These are phyloP conservation scores for Glareola pratincola DNA, from an alignment of 2,113 vertebrate genomes.

Conservation along the genomic window DNA sequence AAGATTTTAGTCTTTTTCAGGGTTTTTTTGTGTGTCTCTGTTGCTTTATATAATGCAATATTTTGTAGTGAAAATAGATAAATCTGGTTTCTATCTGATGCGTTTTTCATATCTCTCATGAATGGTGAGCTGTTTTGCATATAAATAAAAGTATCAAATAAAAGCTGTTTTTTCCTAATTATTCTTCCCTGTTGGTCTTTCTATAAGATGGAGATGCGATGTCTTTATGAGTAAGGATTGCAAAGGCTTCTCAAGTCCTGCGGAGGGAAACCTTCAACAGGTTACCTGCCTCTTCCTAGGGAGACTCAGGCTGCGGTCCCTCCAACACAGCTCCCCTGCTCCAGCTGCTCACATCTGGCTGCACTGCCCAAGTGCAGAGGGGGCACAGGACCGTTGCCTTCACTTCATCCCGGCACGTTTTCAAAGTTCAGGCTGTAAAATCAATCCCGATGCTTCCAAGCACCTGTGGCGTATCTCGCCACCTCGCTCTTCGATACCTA, in stretches of 20 bases:
- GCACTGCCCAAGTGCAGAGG: background rate
- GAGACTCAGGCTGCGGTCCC: background rate
- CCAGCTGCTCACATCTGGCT: background rate
- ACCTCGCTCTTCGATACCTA: background rate
- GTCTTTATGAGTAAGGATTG: background rate
- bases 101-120: conserved; percentile 93
- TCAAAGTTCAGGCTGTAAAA: background rate
- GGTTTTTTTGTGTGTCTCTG: conserved; percentile 91
- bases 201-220: background rate
- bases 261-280: background rate
- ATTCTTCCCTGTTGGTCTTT: conserved; percentile 39
- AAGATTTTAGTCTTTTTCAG: conserved; percentile 98
- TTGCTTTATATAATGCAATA: conserved; percentile 95
- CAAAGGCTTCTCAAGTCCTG: background rate
- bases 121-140: conserved; percentile 92
- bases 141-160: conserved; percentile 86
- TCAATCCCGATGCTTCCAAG: background rate
- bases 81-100: conserved; percentile 94
- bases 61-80: conserved; percentile 97
- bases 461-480: background rate
- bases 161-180: conserved; percentile 71
- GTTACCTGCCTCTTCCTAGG: background rate
- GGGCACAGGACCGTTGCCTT: background rate
- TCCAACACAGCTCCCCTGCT: background rate
- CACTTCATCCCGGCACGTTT: background rate